Evolutionary conservation across 2,888 invertebrate species (phyloP).

Genomic region (Subacronicta megacephala): DNA sequence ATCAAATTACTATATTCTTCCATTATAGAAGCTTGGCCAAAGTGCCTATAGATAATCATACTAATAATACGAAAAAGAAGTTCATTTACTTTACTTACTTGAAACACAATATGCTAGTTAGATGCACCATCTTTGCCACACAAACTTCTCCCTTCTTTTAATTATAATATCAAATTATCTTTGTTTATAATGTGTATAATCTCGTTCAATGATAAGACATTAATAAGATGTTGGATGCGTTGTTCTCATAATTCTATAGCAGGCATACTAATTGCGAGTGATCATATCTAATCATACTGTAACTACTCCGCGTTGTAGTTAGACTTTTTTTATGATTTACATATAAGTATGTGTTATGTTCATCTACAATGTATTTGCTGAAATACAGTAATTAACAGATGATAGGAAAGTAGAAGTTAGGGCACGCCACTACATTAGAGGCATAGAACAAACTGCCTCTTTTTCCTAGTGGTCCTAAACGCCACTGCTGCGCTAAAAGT

Average conservation of each 20-base stretch:
- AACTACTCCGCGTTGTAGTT: constrained; percentile 50
- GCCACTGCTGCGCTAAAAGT: no score
- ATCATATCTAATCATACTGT: constrained; percentile 69
- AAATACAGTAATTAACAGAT: no score
- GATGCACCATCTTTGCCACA: constrained; percentile 40
- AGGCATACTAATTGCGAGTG: constrained; percentile 30
- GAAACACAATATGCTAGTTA: constrained; percentile 46
- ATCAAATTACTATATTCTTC: no score
- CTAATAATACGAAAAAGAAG: neutral
- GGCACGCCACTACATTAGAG: no score
- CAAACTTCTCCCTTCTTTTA: constrained; percentile 18
- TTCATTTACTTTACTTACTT: constrained; percentile 45
- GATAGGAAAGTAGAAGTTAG: no score
- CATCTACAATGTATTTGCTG: no score
- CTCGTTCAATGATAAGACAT: constrained; percentile 40
- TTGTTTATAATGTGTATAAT: constrained; percentile 27
- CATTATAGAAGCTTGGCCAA: no score
- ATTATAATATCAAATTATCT: constrained; percentile 37
- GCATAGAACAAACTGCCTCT: no score
- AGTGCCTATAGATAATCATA: no score
- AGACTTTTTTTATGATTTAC: constrained; percentile 15
- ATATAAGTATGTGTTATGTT: no score
- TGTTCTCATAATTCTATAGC: constrained; percentile 45
- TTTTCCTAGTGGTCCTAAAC: no score
- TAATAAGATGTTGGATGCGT: constrained; percentile 38